Percentiles rank a stretch among this genome's conserved stretches.
Evolutionary conservation across 1,140 invertebrate species (phyloP).

Genomic region (Polypedilum vanderplanki): DNA sequence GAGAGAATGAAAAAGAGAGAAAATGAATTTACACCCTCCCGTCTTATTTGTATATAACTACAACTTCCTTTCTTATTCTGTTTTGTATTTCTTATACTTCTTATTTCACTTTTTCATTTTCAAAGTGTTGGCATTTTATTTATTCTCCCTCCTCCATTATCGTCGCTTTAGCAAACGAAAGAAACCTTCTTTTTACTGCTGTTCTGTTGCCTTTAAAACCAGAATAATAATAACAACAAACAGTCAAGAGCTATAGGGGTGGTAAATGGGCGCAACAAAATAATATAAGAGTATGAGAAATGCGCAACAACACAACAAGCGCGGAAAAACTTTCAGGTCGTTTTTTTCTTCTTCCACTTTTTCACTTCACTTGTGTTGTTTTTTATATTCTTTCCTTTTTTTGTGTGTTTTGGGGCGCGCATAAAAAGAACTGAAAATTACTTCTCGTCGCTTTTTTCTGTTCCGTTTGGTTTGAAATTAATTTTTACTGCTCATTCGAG

Average conservation of each 20-base stretch:
- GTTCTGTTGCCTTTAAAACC: background rate
- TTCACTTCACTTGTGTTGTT: background rate
- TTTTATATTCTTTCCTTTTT: no score
- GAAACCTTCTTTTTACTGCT: background rate
- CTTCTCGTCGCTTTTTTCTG: conserved; percentile 24
- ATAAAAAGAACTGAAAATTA: conserved; percentile 27
- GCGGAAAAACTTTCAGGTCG: background rate
- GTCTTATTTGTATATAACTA: conserved; percentile 13
- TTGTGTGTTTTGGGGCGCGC: background rate
- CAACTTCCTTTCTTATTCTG: background rate
- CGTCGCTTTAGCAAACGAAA: background rate
- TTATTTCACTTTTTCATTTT: background rate
- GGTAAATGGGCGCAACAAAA: background rate
- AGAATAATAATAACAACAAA: background rate
- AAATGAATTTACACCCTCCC: background rate
- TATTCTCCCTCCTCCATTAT: conserved; percentile 1
- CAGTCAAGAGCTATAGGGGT: background rate
- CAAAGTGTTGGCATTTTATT: conserved; percentile 23
- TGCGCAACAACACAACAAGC: conserved; percentile 9
- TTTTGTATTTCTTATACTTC: background rate
- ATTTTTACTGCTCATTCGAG: conserved; percentile 25
- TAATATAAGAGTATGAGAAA: background rate
- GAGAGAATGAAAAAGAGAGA: no score
- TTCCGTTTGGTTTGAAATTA: conserved; percentile 29
- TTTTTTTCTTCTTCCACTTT: background rate